Percentiles rank a stretch among this genome's conserved stretches.
Evolutionary conservation across 2,113 vertebrate species (phyloP).

Genomic region (Eidolon helvum): DNA sequence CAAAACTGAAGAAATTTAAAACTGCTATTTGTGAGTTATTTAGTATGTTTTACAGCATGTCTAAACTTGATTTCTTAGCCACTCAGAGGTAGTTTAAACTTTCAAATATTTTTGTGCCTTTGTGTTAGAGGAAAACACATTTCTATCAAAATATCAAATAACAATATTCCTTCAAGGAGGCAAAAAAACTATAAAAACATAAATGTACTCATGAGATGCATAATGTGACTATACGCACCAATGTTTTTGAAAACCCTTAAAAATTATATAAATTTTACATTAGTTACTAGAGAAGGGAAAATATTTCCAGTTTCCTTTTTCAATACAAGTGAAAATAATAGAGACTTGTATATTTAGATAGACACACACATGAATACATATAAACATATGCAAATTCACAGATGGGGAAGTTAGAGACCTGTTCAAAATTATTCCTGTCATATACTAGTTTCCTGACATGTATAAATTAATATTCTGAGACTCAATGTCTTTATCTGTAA

Average conservation of each 20-base stretch:
- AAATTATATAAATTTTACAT: not conserved
- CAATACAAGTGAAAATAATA: slow-evolving; percentile 5
- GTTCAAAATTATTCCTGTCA: not conserved
- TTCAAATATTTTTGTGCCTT: not conserved
- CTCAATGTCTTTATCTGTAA: not conserved
- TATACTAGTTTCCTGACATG: not conserved
- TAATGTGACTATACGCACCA: not conserved
- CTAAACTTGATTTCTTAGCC: not conserved
- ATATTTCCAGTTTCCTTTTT: not conserved
- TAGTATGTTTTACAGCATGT: not conserved
- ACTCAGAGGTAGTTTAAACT: not conserved
- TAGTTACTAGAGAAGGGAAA: not conserved
- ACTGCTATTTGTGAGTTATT: not conserved
- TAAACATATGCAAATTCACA: not conserved
- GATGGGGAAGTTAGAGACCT: not conserved
- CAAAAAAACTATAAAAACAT: not conserved
- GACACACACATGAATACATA: not conserved
- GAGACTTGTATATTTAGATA: not conserved
- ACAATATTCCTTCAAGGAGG: not conserved
- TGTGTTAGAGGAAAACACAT: not conserved
- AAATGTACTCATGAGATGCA: not conserved
- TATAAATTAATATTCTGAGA: not conserved
- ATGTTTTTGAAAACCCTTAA: not conserved
- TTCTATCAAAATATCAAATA: slow-evolving; percentile 11
- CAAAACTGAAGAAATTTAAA: not conserved